Evolutionary conservation across 1,140 invertebrate genomes (phyloP).

Genomic region (Coptotermes formosanus): DNA sequence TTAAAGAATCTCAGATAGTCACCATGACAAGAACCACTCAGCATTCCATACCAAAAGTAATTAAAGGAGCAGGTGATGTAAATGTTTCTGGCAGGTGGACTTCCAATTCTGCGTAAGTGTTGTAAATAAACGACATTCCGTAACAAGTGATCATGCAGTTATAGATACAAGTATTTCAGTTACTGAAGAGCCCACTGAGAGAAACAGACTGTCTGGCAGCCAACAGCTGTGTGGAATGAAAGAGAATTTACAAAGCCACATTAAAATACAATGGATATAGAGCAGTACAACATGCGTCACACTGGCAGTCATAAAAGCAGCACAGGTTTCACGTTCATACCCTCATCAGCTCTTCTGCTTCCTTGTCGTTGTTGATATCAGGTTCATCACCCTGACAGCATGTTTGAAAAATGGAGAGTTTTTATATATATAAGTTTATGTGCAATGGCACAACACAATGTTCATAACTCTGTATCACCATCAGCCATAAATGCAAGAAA

Average conservation of each 20-base stretch:
- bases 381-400: conserved; percentile 31
- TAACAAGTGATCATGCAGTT: background rate
- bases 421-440: background rate
- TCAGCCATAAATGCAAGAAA: too few species aligned
- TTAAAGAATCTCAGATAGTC: too few species aligned
- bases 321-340: conserved; percentile 23
- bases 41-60: background rate
- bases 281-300: conserved; percentile 8
- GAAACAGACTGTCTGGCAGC: background rate
- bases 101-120: background rate
- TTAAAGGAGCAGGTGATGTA: background rate
- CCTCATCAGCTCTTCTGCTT: conserved; percentile 31
- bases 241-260: too few species aligned
- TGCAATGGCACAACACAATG: background rate
- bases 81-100: background rate
- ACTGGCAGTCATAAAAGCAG: background rate
- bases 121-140: background rate
- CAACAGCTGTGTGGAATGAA: conserved; percentile 13
- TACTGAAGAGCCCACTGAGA: background rate
- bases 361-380: conserved; percentile 27
- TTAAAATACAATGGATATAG: conserved; percentile 5
- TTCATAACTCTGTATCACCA: too few species aligned
- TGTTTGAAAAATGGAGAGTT: conserved; percentile 33
- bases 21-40: background rate
- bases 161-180: background rate